phyloP scores from a whole-genome alignment of 2,797 vertebrate genomes.

The Pseudotriccus pelzelni region DNA sequence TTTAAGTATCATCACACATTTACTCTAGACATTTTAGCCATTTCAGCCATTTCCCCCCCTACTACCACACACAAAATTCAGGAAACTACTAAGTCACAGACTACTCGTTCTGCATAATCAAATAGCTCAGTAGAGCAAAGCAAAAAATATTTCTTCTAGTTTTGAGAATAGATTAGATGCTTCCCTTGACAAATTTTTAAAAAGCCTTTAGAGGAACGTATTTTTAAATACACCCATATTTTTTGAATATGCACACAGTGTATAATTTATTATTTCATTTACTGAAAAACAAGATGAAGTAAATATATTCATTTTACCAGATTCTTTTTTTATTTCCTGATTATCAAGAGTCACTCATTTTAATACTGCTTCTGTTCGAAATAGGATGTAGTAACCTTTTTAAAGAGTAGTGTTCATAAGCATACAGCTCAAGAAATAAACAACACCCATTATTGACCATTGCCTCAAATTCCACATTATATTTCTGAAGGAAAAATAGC shows the following conservation, averaged over 20 bases:
- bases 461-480: background rate
- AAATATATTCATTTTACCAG: background rate
- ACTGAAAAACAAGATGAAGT: background rate
- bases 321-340: background rate
- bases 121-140: background rate
- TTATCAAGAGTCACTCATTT: background rate
- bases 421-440: background rate
- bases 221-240: background rate
- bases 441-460: background rate
- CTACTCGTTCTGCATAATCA: background rate
- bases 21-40: background rate
- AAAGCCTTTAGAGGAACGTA: background rate
- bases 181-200: background rate
- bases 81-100: background rate
- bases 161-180: background rate
- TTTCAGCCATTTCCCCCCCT: fast-evolving
- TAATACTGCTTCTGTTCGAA: background rate
- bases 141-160: background rate
- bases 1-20: background rate
- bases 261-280: background rate
- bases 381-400: background rate
- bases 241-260: background rate
- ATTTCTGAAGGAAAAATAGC: background rate
- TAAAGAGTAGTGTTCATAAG: background rate
- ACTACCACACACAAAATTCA: background rate